Evolutionary conservation across 2,797 vertebrate species (phyloP).

Genomic region (Chiloscyllium punctatum): DNA sequence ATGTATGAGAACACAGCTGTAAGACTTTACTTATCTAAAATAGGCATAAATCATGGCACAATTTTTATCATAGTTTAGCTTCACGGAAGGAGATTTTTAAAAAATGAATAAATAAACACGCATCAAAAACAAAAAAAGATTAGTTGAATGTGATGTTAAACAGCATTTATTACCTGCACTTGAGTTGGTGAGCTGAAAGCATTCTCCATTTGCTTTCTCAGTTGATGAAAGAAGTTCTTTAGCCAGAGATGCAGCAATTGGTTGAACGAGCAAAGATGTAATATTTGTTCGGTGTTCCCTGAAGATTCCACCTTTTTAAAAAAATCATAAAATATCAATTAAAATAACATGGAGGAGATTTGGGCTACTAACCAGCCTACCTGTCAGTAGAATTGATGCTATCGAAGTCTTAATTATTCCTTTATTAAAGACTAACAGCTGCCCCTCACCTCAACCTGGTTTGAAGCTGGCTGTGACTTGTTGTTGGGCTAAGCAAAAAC

Average conservation of each 20-base stretch:
- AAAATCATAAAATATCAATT: slow-evolving; percentile 39
- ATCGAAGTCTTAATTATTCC: no score
- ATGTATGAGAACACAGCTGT: background rate
- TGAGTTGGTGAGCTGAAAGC: slow-evolving; percentile 60
- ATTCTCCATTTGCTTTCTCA: slow-evolving; percentile 48
- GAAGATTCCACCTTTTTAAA: slow-evolving; percentile 62
- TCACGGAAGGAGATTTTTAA: background rate
- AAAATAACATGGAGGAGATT: background rate
- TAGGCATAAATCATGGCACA: background rate
- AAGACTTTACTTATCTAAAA: background rate
- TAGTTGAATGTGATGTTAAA: background rate
- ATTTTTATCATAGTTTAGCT: background rate
- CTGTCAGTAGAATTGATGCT: background rate
- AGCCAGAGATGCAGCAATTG: slow-evolving; percentile 71
- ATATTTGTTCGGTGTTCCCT: slow-evolving; percentile 58
- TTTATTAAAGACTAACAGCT: background rate
- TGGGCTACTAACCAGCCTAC: background rate
- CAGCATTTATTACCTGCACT: slow-evolving; percentile 59
- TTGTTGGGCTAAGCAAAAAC: no score
- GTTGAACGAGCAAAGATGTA: slow-evolving; percentile 79
- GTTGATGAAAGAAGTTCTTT: slow-evolving; percentile 62
- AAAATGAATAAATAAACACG: background rate
- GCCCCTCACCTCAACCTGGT: background rate
- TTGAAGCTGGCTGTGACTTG: background rate
- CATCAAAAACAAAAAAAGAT: background rate